phyloP scores from a whole-genome alignment of 1,140 invertebrate genomes.

The Thaumetopoea pityocampa region DNA sequence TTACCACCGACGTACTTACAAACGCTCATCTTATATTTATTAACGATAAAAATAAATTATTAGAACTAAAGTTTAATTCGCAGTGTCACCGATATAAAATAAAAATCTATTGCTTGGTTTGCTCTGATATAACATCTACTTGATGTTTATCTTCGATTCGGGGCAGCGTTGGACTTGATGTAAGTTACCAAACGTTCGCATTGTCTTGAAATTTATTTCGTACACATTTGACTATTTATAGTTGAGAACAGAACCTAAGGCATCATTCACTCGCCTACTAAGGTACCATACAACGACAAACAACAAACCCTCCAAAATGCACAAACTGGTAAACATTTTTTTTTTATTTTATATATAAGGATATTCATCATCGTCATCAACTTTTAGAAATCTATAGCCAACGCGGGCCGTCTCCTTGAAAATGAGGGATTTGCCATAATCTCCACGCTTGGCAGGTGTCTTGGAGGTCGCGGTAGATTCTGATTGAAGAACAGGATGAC shows the following conservation, averaged over 20 bases:
- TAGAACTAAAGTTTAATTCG: neutral
- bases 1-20: too few relatives aligned
- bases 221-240: slow-evolving; percentile 48
- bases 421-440: too few relatives aligned
- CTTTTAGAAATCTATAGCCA: too few relatives aligned
- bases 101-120: neutral
- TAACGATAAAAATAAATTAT: neutral
- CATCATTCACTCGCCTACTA: slow-evolving; percentile 42
- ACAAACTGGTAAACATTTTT: slow-evolving; percentile 55
- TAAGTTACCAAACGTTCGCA: slow-evolving; percentile 47
- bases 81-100: neutral
- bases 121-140: slow-evolving; percentile 1
- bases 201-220: slow-evolving; percentile 29
- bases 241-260: slow-evolving; percentile 8
- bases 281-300: slow-evolving; percentile 23
- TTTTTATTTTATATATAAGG: neutral
- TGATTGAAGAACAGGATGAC: too few relatives aligned
- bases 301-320: slow-evolving; percentile 43
- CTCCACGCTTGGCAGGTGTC: too few relatives aligned
- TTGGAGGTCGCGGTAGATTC: too few relatives aligned
- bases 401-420: too few relatives aligned
- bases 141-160: slow-evolving; percentile 59
- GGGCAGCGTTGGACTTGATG: slow-evolving; percentile 35
- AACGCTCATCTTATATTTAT: too few relatives aligned
- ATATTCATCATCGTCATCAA: neutral